Conservation (phyloP, 1,140 invertebrate species). For the Periplaneta americana region DNA sequence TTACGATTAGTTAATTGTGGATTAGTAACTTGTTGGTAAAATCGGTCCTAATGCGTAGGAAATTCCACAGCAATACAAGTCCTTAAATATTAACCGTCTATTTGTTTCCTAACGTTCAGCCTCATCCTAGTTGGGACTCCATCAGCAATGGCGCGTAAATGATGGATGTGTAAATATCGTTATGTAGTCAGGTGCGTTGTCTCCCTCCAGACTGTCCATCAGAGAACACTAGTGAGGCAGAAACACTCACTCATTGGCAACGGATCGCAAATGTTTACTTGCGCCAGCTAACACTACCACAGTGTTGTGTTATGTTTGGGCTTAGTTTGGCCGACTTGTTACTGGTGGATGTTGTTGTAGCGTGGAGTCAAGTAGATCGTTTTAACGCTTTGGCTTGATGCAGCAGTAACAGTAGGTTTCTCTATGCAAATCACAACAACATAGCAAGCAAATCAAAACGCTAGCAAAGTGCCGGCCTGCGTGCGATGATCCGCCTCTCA, state of each 20-base stretch:
- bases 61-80: too few species aligned
- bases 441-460: not conserved
- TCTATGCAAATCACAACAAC: not conserved
- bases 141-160: too few species aligned
- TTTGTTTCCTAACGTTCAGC: too few species aligned
- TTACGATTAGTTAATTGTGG: too few species aligned
- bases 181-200: not conserved
- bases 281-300: not conserved
- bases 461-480: not conserved
- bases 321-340: not conserved
- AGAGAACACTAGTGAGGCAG: too few species aligned
- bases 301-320: not conserved
- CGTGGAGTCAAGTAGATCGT: not conserved
- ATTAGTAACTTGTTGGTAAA: too few species aligned
- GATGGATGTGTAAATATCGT: not conserved
- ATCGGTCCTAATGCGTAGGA: too few species aligned
- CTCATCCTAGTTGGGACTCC: too few species aligned
- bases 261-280: not conserved
- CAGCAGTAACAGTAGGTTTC: not conserved
- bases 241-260: not conserved
- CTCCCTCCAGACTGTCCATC: not conserved
- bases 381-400: not conserved
- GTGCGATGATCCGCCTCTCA: not conserved
- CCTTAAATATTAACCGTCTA: too few species aligned
- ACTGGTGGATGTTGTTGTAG: not conserved